Base-by-base conservation (phyloP, 2,797 vertebrate genomes). In the Nyctibius grandis region DNA sequence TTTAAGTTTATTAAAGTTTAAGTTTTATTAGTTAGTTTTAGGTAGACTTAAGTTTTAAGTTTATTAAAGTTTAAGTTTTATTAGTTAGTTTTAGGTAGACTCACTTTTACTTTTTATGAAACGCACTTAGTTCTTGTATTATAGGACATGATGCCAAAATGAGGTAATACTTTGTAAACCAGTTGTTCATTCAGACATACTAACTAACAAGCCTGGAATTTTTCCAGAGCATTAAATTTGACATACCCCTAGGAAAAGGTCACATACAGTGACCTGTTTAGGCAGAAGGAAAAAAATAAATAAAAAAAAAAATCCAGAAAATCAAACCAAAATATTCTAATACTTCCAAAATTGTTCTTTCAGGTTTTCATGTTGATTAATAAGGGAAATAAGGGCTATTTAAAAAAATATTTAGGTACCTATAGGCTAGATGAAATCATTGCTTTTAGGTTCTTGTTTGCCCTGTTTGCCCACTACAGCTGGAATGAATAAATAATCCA, bases 211-310 rank as follows among this genome's bases (percentile, higher is more conserved):
- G 28, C 15, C 59, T 87, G 72, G 67, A 79, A 42, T 80, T 89
- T 76, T 76, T 79, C 56, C 87, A 83, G 48, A 80, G 31, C 40
- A 54, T 67, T 33, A 80, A 59, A 74, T 85, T 67, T 95, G 36
- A 92, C 40, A 70, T 63, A 67, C 36, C 14, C 29, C n/a, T 74
- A 60, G 76, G 44, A 78, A 80, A 84, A 94, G 61, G 53, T 88
- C 53, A 74, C 8, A 44, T 44, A 38, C 22, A 68, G 59, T 25
- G 34, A 89, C 76, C 38, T 61, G 23, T 63, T 89, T n/a, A 51
- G 50, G 31, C 16, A 36, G 70, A 54, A 1, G 2, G 29, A 1
- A 9, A 2, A 64, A 61, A 20, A 1, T 2, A 34, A 25, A 21
- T 33, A 12, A 4, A n/a, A 29, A 51, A 20, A 1, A 44, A 59